These are phyloP conservation scores for Carpatolechia fugitivella DNA, from an alignment of 2,888 invertebrate species.

Conservation along the genomic window DNA sequence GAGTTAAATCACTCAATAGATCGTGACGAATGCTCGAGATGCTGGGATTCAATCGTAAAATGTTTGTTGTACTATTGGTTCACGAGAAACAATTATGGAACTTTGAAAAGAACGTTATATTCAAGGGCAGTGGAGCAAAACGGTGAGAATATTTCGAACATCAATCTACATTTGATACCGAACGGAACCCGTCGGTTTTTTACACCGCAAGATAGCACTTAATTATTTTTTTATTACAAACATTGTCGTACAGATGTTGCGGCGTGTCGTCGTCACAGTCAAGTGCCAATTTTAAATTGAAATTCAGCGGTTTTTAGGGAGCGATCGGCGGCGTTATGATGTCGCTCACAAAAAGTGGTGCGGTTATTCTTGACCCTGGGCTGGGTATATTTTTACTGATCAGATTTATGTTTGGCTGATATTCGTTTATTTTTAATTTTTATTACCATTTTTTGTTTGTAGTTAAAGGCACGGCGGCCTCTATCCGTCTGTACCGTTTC, in stretches of 20 bases:
- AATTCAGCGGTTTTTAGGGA: slow-evolving; percentile 1
- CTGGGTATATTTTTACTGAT: background rate
- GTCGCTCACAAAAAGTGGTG: background rate
- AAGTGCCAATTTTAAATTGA: slow-evolving; percentile 11
- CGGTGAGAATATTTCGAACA: slow-evolving; percentile 72
- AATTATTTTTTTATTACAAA: slow-evolving; percentile 15
- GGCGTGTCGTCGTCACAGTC: slow-evolving; percentile 9
- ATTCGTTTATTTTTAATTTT: background rate
- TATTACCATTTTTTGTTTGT: slow-evolving; percentile 19
- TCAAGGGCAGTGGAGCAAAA: slow-evolving; percentile 63
- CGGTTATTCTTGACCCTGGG: background rate
- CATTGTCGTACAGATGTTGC: slow-evolving; percentile 6
- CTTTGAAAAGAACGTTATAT: slow-evolving; percentile 56
- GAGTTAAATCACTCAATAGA: slow-evolving; percentile 49
- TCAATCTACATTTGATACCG: slow-evolving; percentile 68
- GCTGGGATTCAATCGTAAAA: slow-evolving; percentile 28
- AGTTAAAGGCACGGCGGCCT: slow-evolving; percentile 7
- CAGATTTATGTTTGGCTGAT: background rate
- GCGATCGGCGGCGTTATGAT: background rate
- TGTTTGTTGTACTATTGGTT: slow-evolving; percentile 65
- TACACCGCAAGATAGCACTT: slow-evolving; percentile 42
- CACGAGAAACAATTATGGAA: slow-evolving; percentile 71
- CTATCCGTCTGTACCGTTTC: slow-evolving; percentile 22
- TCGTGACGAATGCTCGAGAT: slow-evolving; percentile 68
- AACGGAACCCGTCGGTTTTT: slow-evolving; percentile 58